Evolutionary conservation across 2,797 vertebrate species (phyloP), one percentile per base, ranked within the genome.

Genomic region (Heteromormyrus szaboi): DNA sequence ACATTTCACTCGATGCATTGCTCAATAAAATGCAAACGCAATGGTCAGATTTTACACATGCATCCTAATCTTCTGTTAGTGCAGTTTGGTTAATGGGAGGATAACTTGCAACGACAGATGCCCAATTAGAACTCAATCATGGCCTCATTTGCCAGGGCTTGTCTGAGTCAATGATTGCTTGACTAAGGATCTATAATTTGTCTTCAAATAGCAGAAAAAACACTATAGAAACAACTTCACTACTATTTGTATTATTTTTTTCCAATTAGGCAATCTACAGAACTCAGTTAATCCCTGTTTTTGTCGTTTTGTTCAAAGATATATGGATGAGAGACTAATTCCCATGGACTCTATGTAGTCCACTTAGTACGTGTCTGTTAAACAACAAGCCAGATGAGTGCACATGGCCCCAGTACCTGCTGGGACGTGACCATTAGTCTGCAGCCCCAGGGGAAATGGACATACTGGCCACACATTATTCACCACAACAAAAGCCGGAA

Each of bases 351-450:
- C 9, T 81, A 81, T 46, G 44, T 6, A 84, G 81, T 25, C n/a
- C n/a, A 12, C 8, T 44, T 9, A 88, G 87, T 44, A 90, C 86
- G 22, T 14, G 54, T 86, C 89, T 89, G 88, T 92, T 92, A 81
- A 87, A 51, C 88, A 88, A 89, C 88, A 88, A 90, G 91, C 90
- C 92, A 92, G 93, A 91, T 91, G 92, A 88, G 87, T 90, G 91
- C 72, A 90, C 89, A 41, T 79, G 76, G 14, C 89, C 91, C 91
- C 88, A 83, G 86, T 90, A 89, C 87, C 51, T 79, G 87, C 48
- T 62, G 72, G 22, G 79, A 68, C 46, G 56, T 22, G n/a, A 62
- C 91, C 92, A 93, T 93, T 92, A 93, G 93, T 89, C 91, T 90
- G 93, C n/a, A 89, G 91, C 89, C 90, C 89, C 88, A 54, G 90